A percentile compares a stretch with the other conserved stretches of the same genome.
Conservation (phyloP, 2,888 invertebrate species). For the Metopia argyrocephala region DNA sequence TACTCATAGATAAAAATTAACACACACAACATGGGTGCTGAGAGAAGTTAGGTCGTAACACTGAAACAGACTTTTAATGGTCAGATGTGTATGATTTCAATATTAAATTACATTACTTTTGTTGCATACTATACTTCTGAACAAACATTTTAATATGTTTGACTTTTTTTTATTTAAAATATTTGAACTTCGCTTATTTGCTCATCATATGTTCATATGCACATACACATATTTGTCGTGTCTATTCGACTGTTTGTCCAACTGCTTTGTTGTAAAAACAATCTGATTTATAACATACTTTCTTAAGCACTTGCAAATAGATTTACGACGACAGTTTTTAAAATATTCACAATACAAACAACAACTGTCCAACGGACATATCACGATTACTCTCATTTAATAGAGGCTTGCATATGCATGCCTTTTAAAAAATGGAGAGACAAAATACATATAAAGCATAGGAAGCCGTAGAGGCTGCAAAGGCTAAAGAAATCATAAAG, state of each 20-base stretch:
- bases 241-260: too few species aligned
- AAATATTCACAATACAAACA: conserved; percentile 49
- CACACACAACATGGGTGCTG: too few species aligned
- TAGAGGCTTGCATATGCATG: conserved; percentile 38
- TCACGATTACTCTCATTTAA: conserved; percentile 56
- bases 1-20: too few species aligned
- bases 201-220: not conserved
- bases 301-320: conserved; percentile 62
- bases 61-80: too few species aligned
- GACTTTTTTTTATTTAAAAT: not conserved
- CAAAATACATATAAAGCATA: conserved; percentile 1
- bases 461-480: not conserved
- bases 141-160: not conserved
- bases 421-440: not conserved
- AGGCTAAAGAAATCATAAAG: not conserved
- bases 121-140: not conserved
- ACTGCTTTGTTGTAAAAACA: not conserved
- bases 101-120: too few species aligned
- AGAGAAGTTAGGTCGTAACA: too few species aligned
- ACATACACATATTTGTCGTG: not conserved
- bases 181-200: not conserved
- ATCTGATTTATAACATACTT: conserved; percentile 48
- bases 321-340: conserved; percentile 66
- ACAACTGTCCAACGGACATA: conserved; percentile 54
- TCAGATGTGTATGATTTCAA: too few species aligned